Evolutionary conservation across 2,797 vertebrate genomes (phyloP).

Genomic region (Prionace glauca): DNA sequence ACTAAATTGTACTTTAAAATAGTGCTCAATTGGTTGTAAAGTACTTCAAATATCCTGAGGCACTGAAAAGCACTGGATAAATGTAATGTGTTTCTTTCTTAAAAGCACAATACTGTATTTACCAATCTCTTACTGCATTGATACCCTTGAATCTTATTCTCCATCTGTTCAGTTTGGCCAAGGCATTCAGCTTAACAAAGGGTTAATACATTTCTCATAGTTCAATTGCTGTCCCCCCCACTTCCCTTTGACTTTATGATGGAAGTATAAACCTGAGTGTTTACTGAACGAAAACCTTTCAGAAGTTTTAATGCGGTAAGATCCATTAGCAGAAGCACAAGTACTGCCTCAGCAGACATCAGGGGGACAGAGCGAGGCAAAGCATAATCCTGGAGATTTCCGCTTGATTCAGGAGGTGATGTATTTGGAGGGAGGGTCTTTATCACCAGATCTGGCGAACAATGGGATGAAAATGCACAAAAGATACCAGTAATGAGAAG

Average conservation of each 20-base stretch:
- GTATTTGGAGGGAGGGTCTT: neutral
- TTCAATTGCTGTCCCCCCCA: neutral
- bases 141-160: neutral
- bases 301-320: neutral
- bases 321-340: neutral
- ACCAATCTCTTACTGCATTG: neutral
- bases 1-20: neutral
- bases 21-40: neutral
- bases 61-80: neutral
- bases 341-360: neutral
- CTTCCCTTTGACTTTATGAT: neutral
- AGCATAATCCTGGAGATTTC: neutral
- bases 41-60: neutral
- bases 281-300: neutral
- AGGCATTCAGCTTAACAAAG: neutral
- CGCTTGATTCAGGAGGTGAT: neutral
- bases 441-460: neutral
- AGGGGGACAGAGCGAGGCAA: neutral
- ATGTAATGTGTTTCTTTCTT: neutral
- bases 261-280: neutral
- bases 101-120: neutral
- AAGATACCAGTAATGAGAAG: neutral
- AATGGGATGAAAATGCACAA: neutral
- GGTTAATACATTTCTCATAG: neutral
- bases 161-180: neutral